phyloP scores from a whole-genome alignment of 1,140 invertebrate genomes.

The Scaptomyza pallida region DNA sequence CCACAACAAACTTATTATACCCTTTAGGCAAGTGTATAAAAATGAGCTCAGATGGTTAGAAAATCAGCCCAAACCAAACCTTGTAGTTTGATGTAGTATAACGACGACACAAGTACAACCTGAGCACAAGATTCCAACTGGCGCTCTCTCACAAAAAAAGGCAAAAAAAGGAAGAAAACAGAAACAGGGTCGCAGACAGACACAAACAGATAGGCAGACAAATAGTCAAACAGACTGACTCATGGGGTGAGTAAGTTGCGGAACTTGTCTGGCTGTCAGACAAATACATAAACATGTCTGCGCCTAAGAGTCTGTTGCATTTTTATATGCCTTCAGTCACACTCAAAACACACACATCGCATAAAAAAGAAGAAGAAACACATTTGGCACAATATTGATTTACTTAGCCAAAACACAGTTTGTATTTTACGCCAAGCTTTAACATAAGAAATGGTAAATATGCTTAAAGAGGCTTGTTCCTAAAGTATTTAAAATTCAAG shows the following conservation, averaged over 20 bases:
- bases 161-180: neutral
- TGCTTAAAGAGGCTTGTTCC: too few relatives aligned
- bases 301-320: constrained; percentile 77
- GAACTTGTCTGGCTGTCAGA: constrained; percentile 63
- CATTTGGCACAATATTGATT: constrained; percentile 52
- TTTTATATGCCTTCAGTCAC: constrained; percentile 36
- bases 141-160: neutral
- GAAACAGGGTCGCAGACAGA: constrained; percentile 46
- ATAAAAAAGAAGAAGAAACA: neutral
- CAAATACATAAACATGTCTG: constrained; percentile 79
- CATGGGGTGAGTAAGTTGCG: constrained; percentile 32
- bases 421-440: neutral
- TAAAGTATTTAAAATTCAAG: neutral
- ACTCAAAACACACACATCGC: neutral
- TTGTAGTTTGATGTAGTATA: constrained; percentile 52
- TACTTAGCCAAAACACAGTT: constrained; percentile 6
- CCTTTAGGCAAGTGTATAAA: neutral
- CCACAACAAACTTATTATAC: neutral
- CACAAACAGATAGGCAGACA: constrained; percentile 2
- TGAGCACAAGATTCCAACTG: constrained; percentile 21
- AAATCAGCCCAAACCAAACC: constrained; percentile 22
- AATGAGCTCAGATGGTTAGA: neutral
- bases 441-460: constrained; percentile 7
- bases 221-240: neutral
- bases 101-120: constrained; percentile 23